phyloP scores from a whole-genome alignment of 2,888 invertebrate species.

The Margaritifera margaritifera region DNA sequence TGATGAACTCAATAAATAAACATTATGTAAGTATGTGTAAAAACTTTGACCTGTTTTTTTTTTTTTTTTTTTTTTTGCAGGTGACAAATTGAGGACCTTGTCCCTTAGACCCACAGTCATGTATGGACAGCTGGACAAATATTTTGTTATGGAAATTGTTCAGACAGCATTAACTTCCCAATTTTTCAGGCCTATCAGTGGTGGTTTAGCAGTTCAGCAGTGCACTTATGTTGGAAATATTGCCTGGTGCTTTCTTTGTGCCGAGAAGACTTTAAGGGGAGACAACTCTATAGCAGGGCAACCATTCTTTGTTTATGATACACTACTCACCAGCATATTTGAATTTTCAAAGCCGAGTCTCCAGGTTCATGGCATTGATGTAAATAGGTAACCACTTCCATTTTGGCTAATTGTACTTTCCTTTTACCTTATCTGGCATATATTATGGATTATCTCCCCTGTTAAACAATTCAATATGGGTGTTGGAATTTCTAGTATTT shows the following conservation, averaged over 20 bases:
- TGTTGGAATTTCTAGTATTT: slow-evolving; percentile 41
- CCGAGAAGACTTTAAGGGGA: slow-evolving; percentile 75
- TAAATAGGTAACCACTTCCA: slow-evolving; percentile 53
- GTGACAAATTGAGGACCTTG: slow-evolving; percentile 73
- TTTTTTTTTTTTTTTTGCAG: slow-evolving; percentile 13
- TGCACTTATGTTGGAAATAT: slow-evolving; percentile 75
- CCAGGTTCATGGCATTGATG: slow-evolving; percentile 38
- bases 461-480: slow-evolving; percentile 22
- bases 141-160: slow-evolving; percentile 75
- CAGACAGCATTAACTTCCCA: slow-evolving; percentile 74
- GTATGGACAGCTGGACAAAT: slow-evolving; percentile 79
- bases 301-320: slow-evolving; percentile 78
- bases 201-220: slow-evolving; percentile 75
- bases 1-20: too few relatives aligned
- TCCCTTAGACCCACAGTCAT: slow-evolving; percentile 77
- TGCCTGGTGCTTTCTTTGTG: slow-evolving; percentile 79
- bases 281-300: slow-evolving; percentile 72
- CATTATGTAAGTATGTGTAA: too few relatives aligned
- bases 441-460: slow-evolving; percentile 30
- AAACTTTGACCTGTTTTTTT: slow-evolving; percentile 1
- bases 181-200: slow-evolving; percentile 74
- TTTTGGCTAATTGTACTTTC: slow-evolving; percentile 41
- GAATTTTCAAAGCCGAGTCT: slow-evolving; percentile 70
- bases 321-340: slow-evolving; percentile 76
- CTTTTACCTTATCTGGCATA: slow-evolving; percentile 33